Evolutionary conservation across 2,888 invertebrate species (phyloP).

Genomic region (Omphaloscelis lunosa): DNA sequence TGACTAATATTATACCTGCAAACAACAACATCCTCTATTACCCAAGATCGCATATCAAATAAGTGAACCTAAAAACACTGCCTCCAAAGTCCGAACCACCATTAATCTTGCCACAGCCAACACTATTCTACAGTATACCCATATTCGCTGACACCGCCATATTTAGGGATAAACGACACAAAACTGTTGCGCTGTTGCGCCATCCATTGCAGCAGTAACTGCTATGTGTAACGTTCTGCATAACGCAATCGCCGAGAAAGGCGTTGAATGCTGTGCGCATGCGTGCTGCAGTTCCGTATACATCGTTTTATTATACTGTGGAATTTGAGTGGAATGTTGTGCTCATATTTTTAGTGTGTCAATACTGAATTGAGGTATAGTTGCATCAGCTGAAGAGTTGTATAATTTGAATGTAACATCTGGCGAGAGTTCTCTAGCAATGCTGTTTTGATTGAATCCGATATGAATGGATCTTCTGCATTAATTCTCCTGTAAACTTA

Average conservation of each 20-base stretch:
- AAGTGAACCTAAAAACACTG: slow-evolving; percentile 4
- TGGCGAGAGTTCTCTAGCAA: background rate
- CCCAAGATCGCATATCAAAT: background rate
- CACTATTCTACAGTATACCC: slow-evolving; percentile 34
- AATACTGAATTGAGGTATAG: slow-evolving; percentile 35
- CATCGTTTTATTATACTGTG: slow-evolving; percentile 36
- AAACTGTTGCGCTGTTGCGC: slow-evolving; percentile 42
- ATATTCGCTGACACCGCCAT: slow-evolving; percentile 50
- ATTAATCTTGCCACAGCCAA: slow-evolving; percentile 47
- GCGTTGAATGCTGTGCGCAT: slow-evolving; percentile 49
- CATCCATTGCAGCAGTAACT: slow-evolving; percentile 28
- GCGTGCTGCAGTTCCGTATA: slow-evolving; percentile 46
- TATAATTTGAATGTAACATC: slow-evolving; percentile 14
- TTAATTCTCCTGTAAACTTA: no score
- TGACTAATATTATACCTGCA: background rate
- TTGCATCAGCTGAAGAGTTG: slow-evolving; percentile 36
- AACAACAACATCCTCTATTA: background rate
- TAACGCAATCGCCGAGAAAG: slow-evolving; percentile 63
- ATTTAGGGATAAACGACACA: slow-evolving; percentile 66
- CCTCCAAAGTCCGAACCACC: background rate
- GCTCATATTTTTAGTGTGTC: slow-evolving; percentile 39
- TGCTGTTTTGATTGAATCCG: no score
- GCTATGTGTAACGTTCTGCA: slow-evolving; percentile 56
- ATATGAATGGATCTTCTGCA: no score
- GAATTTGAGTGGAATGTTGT: slow-evolving; percentile 36